phyloP scores from a whole-genome alignment of 2,113 vertebrate genomes.

The Copsychus sechellarum region DNA sequence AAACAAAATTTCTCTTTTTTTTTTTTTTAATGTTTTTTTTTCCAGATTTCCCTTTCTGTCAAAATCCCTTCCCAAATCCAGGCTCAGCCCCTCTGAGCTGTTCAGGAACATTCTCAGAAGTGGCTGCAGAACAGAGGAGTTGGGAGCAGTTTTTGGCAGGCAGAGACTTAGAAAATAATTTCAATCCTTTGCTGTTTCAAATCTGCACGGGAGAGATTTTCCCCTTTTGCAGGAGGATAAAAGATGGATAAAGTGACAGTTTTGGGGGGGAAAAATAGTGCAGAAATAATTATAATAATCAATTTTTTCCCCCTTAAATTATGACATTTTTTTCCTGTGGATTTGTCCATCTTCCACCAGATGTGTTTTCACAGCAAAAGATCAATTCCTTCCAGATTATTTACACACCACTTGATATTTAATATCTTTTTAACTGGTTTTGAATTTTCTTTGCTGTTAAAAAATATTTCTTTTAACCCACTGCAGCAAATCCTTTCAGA shows the following conservation, averaged over 20 bases:
- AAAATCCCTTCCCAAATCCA: background rate
- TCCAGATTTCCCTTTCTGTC: background rate
- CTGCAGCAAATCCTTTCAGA: background rate
- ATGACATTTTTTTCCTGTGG: background rate
- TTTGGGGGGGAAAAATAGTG: background rate
- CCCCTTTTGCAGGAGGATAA: background rate
- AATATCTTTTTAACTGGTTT: background rate
- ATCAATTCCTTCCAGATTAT: background rate
- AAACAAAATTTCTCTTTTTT: background rate
- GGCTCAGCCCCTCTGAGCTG: background rate
- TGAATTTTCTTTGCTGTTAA: background rate
- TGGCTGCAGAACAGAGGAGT: background rate
- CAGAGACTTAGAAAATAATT: background rate
- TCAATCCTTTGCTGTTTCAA: background rate
- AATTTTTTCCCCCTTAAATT: background rate
- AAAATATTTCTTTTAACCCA: background rate
- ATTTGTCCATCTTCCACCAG: background rate
- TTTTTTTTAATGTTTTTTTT: too few relatives aligned
- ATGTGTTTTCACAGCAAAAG: background rate
- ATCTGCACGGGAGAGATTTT: background rate
- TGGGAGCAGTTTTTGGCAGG: background rate
- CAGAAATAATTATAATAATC: background rate
- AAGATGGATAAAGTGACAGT: background rate
- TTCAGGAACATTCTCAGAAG: background rate
- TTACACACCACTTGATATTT: background rate